phyloP scores from a whole-genome alignment of 2,797 vertebrate species.

The Acipenser oxyrinchus region DNA sequence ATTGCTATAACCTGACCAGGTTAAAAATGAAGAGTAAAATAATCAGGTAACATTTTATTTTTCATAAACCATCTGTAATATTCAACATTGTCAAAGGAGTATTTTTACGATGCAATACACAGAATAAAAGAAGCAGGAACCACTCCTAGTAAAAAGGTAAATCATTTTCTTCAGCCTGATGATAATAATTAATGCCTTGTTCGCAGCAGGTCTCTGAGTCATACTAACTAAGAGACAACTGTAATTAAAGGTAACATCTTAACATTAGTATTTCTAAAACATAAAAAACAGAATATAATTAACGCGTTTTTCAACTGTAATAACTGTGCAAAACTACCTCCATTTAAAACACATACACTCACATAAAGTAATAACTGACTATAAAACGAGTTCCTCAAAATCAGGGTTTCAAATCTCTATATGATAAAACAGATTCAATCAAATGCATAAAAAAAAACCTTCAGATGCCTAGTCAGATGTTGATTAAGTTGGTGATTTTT shows the following conservation, averaged over 20 bases:
- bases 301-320: slow-evolving; percentile 26
- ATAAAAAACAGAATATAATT: slow-evolving; percentile 23
- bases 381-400: neutral
- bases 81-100: slow-evolving; percentile 38
- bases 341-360: neutral
- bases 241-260: slow-evolving; percentile 50
- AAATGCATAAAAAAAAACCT: too few relatives aligned
- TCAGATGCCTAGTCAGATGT: too few relatives aligned
- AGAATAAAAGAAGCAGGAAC: slow-evolving; percentile 26
- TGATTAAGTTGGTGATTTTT: too few relatives aligned
- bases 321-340: slow-evolving; percentile 17
- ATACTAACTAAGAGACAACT: slow-evolving; percentile 45
- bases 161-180: neutral
- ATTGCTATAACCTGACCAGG: slow-evolving; percentile 59
- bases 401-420: too few relatives aligned
- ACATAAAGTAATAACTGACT: neutral
- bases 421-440: too few relatives aligned
- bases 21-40: slow-evolving; percentile 54
- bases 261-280: slow-evolving; percentile 36
- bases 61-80: slow-evolving; percentile 28
- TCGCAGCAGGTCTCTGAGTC: slow-evolving; percentile 30
- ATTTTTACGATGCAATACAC: slow-evolving; percentile 32
- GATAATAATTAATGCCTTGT: slow-evolving; percentile 23
- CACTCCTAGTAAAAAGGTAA: neutral
- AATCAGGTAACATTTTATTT: slow-evolving; percentile 55